Conservation (phyloP, 2,797 vertebrate genomes). For the Okamejei kenojei region DNA sequence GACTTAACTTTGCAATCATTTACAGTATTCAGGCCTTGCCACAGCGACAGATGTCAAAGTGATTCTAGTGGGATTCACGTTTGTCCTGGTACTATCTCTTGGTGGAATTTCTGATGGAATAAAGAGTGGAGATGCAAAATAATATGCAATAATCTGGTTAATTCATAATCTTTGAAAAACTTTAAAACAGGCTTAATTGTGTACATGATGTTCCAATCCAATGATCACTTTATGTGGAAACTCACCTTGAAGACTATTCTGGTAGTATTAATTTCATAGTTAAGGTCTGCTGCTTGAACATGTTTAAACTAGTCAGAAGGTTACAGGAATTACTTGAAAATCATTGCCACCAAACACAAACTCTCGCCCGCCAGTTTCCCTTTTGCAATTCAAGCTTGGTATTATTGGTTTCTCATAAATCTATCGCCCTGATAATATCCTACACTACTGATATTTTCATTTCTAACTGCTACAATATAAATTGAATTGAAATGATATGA, state of each 20-base stretch:
- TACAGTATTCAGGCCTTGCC: too few species aligned
- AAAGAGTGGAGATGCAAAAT: not conserved
- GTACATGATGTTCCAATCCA: not conserved
- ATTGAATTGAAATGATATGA: not conserved
- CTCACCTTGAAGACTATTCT: too few species aligned
- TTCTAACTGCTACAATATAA: not conserved
- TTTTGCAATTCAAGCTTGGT: not conserved
- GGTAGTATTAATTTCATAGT: not conserved
- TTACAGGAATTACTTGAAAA: not conserved
- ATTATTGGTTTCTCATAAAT: not conserved
- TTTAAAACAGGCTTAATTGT: not conserved
- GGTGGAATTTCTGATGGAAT: too few species aligned
- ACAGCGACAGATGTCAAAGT: too few species aligned
- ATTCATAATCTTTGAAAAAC: not conserved
- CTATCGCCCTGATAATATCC: not conserved
- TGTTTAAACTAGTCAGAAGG: not conserved
- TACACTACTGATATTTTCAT: not conserved
- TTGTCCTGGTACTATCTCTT: too few species aligned
- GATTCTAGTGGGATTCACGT: too few species aligned
- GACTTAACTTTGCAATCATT: too few species aligned
- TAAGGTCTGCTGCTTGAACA: not conserved
- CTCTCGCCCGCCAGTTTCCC: not conserved
- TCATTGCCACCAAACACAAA: not conserved
- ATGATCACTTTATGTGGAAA: not conserved
- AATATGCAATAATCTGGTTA: not conserved